Evolutionary conservation across 2,113 vertebrate genomes (phyloP), one percentile per base, ranked within the genome.

Genomic region (Caranx ignobilis): DNA sequence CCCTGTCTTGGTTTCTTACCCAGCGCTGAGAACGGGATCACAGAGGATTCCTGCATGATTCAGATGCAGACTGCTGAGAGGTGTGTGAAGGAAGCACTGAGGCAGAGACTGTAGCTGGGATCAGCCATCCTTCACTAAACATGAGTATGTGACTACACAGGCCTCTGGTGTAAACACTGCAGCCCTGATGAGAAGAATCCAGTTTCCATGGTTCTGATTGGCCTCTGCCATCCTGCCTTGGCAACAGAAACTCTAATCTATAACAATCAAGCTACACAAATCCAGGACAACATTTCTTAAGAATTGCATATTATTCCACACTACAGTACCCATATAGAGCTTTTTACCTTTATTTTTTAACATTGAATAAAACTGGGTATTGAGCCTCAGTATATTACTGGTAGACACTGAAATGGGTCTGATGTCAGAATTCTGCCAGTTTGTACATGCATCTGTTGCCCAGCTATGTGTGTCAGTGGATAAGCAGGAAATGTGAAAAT

Each of bases 51-150:
- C 37, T 43, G 65, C 34, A 41, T 32, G 73, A 83, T 56, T 71
- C 74, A 71, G 15, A 16, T 1, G 13, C 59, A 55, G 31, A 18
- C 75, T 43, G 61, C 83, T 80, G 57, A 80, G 78, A 77, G 19
- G 39, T 67, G 61, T 18, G 21, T 55, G 70, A 72, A 34, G 81
- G 70, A 72, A 34, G 81, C 77, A 19, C 66, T 10, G 75, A 84
- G 64, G 64, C 55, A 1, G 48, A 71, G 41, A 39, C 71, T 21
- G 69, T 9, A 45, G 47, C 57, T 13, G 59, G 78, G 60, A 68
- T 70, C 71, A 75, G 67, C 41, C 75, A 75, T 62, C 75, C 81
- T 63, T 82, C 59, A 63, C 70, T 72, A 70, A 75, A 60, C 61
- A 68, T 11, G 26, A 77, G 55, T 11, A 12, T 31, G 43, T 52